Conservation (phyloP, 2,888 invertebrate genomes). For the Plebejus argus region DNA sequence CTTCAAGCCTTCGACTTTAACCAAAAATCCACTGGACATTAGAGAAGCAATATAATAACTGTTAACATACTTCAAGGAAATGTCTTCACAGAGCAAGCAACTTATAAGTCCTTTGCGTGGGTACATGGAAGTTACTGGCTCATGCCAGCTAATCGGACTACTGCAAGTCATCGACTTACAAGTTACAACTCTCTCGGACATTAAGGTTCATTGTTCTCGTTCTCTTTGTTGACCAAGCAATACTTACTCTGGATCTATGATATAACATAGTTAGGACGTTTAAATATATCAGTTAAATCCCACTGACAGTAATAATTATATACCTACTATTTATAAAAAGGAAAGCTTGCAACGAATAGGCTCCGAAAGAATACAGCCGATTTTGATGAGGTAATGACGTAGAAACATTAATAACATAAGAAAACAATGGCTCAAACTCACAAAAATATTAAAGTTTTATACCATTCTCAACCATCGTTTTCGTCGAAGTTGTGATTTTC, state of each 20-base stretch:
- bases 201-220: constrained; percentile 6
- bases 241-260: constrained; percentile 15
- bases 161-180: constrained; percentile 19
- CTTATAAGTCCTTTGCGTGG: neutral
- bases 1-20: no score
- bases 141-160: neutral
- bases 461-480: neutral
- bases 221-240: neutral
- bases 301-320: no score
- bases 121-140: constrained; percentile 9
- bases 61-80: neutral
- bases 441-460: no score
- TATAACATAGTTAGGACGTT: neutral
- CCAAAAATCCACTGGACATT: no score
- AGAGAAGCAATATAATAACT: no score
- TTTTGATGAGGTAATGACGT: no score
- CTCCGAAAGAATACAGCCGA: no score
- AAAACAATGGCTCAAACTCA: no score
- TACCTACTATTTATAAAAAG: no score
- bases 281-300: no score
- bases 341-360: no score
- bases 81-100: neutral
- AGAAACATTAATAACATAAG: no score
- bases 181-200: constrained; percentile 3
- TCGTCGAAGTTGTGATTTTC: neutral